Conservation (phyloP, 2,888 invertebrate species). For the Cremastinae sp. region DNA sequence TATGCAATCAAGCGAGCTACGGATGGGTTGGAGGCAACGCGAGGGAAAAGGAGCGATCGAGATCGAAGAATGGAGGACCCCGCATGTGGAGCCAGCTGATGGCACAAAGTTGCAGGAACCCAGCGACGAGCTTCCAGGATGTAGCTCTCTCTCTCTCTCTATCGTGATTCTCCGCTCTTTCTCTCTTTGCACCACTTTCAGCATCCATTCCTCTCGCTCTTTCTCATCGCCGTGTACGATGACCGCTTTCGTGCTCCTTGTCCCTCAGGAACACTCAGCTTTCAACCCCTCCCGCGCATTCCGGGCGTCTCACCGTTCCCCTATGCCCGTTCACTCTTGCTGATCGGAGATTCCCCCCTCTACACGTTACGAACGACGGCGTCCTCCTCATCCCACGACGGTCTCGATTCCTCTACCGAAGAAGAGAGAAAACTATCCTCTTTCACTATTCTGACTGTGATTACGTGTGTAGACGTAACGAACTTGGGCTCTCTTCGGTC, state of each 20-base stretch:
- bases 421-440: slow-evolving; percentile 43
- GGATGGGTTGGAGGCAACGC: slow-evolving; percentile 33
- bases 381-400: slow-evolving; percentile 38
- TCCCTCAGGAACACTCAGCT: slow-evolving; percentile 40
- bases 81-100: slow-evolving; percentile 73
- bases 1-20: slow-evolving; percentile 11
- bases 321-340: slow-evolving; percentile 45
- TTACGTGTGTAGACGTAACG: too few species aligned
- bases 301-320: slow-evolving; percentile 33
- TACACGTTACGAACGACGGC: slow-evolving; percentile 42
- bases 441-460: slow-evolving; percentile 23
- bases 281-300: slow-evolving; percentile 34
- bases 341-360: slow-evolving; percentile 19
- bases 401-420: slow-evolving; percentile 53
- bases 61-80: slow-evolving; percentile 44
- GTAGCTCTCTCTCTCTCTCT: slow-evolving; percentile 70
- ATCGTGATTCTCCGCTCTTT: slow-evolving; percentile 32
- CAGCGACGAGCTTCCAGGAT: slow-evolving; percentile 67
- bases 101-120: slow-evolving; percentile 77
- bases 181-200: slow-evolving; percentile 62
- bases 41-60: slow-evolving; percentile 37
- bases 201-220: slow-evolving; percentile 61
- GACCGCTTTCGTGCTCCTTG: slow-evolving; percentile 43
- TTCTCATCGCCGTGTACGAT: slow-evolving; percentile 59
- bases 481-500: slow-evolving; percentile 28